Evolutionary conservation across 2,888 invertebrate genomes (phyloP).

Genomic region (Pterostichus madidus): DNA sequence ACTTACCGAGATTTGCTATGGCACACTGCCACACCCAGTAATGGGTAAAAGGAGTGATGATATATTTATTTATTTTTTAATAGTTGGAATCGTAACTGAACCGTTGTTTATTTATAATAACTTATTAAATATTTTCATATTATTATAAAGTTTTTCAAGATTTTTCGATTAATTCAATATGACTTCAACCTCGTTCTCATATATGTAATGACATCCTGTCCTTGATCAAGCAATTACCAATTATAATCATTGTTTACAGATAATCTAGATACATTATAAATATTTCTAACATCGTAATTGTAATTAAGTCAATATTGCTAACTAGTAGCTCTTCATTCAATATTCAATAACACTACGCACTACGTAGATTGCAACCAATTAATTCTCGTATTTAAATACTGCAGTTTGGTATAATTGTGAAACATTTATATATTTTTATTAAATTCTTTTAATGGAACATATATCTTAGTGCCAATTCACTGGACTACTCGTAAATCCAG

Average conservation of each 20-base stretch:
- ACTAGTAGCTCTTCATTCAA: neutral
- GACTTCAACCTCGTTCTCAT: neutral
- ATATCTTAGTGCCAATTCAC: too few species aligned
- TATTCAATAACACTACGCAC: neutral
- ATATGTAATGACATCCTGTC: constrained; percentile 27
- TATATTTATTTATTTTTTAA: neutral
- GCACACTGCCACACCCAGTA: too few species aligned
- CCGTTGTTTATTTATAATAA: neutral
- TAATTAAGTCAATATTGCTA: neutral
- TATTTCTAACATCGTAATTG: neutral
- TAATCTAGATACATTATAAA: constrained; percentile 30
- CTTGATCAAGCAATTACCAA: constrained; percentile 29
- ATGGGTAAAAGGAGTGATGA: too few species aligned
- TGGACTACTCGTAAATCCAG: too few species aligned
- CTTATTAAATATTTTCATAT: neutral
- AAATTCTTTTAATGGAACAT: too few species aligned
- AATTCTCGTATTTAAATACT: neutral
- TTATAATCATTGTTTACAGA: constrained; percentile 11
- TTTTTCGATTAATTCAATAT: constrained; percentile 11
- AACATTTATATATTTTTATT: too few species aligned
- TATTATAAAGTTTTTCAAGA: neutral
- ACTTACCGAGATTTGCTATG: too few species aligned
- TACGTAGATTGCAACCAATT: neutral
- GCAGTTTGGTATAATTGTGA: neutral
- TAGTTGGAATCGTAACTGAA: neutral